Conservation (phyloP, 23 tunicate species). For the Halocynthia aurantium region DNA sequence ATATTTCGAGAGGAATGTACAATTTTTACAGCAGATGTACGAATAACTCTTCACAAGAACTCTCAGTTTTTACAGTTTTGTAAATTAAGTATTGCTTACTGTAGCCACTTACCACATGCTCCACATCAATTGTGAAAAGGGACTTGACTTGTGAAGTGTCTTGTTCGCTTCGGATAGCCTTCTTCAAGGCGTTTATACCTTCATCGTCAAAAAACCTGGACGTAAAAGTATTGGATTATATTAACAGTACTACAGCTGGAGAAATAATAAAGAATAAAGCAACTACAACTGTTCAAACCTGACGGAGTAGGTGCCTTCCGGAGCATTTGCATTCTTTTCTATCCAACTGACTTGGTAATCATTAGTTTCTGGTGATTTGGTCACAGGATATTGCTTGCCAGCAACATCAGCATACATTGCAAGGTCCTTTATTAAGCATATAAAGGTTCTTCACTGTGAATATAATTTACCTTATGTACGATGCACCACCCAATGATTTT, state of each 20-base stretch:
- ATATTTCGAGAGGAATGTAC: too few species aligned
- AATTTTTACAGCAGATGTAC: too few species aligned
- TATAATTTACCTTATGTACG: neutral
- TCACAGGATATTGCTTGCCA: slow-evolving; percentile 57
- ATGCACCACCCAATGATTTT: neutral
- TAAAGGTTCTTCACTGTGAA: neutral
- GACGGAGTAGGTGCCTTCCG: slow-evolving; percentile 26
- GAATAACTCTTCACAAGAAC: neutral
- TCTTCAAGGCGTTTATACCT: slow-evolving; percentile 51
- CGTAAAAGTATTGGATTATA: neutral
- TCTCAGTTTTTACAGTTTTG: neutral
- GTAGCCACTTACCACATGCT: slow-evolving; percentile 35
- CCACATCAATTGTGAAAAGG: slow-evolving; percentile 41
- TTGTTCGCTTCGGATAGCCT: slow-evolving; percentile 57
- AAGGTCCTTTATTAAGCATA: slow-evolving; percentile 20
- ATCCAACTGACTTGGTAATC: slow-evolving; percentile 71
- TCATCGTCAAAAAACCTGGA: slow-evolving; percentile 71
- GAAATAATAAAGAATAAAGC: neutral
- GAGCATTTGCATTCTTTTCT: slow-evolving; percentile 5
- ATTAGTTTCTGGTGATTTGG: slow-evolving; percentile 67
- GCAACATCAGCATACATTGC: slow-evolving; percentile 70
- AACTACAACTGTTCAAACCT: slow-evolving; percentile 14
- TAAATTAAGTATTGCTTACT: neutral
- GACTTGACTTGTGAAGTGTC: slow-evolving; percentile 37
- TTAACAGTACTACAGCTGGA: neutral